Evolutionary conservation across 2,113 vertebrate genomes (phyloP), one percentile per base, ranked within the genome.

Genomic region (Laticauda colubrina): DNA sequence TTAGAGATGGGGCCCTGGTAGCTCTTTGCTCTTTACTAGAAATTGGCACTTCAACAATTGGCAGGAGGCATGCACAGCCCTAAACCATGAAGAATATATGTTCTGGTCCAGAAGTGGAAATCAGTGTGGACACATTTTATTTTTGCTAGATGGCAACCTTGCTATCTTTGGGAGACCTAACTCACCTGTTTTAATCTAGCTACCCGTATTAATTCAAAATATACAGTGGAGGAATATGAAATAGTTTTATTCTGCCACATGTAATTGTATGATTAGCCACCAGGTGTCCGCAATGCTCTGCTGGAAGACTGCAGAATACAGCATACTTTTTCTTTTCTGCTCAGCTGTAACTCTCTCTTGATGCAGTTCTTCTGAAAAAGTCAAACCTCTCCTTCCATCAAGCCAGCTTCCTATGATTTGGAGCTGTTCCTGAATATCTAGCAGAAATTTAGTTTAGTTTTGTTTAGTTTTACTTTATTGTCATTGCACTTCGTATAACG

Each of bases 261-360:
- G 88, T 39, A 93, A 43, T 90, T 90, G 54, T 18, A 45, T 51
- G 24, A 85, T 1, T 54, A 85, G 75, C 88, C 92, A 87, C 92
- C 61, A 51, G 88, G 81, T 53, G 92, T 90, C 92, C 43, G 48
- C 23, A 64, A 18, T 12, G 55, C 5, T 87, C 89, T 85, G 3
- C 20, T 85, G 18, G 12, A 89, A 61, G 34, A 20, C 18, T 21
- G 23, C 0, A 6, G 29, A 43, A 15, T 2, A 21, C 64, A n/a
- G 64, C 14, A 24, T 24, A 59, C 8, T 0, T 57, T 69, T 9
- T 39, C 69, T 48, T 20, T 9, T 14, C 15, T 21, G 4, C 7
- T 56, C 18, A 64, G 20, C 29, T 53, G 9, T 29, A 39, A 39
- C n/a, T 59, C 34, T 4, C 20, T 9, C 34, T 93, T 26, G 29